Percentiles rank a stretch among this genome's conserved stretches.
phyloP scores from a whole-genome alignment of 2,797 vertebrate species.

The Iguana delicatissima region DNA sequence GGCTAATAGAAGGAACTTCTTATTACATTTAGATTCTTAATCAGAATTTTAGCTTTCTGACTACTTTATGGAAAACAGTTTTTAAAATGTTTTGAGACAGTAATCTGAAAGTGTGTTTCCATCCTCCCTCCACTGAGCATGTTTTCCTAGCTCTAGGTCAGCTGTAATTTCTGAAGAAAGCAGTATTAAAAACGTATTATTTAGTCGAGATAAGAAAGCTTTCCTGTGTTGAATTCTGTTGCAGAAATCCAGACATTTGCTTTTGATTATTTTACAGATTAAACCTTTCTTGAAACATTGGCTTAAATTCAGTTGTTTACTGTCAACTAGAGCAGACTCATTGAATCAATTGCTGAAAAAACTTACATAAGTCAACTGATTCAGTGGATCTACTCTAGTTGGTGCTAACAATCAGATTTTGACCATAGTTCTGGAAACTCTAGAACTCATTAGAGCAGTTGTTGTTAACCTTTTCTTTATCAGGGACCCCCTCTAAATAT shows the following conservation, averaged over 20 bases:
- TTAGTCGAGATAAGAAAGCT: neutral
- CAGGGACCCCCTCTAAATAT: no score
- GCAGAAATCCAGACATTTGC: neutral
- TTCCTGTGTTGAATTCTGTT: neutral
- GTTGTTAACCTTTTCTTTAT: no score
- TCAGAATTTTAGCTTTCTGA: slow-evolving; percentile 50
- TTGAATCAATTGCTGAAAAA: no score
- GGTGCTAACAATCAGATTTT: no score
- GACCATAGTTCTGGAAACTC: neutral
- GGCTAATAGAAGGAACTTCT: slow-evolving; percentile 73
- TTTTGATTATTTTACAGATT: neutral
- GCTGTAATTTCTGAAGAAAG: neutral
- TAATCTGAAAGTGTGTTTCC: slow-evolving; percentile 31
- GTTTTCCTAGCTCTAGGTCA: neutral
- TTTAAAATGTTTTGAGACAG: slow-evolving; percentile 44
- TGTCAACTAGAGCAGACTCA: no score
- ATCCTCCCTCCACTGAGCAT: slow-evolving; percentile 16
- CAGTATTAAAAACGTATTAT: neutral
- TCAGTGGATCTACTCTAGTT: no score
- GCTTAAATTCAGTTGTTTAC: no score
- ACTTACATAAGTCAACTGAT: no score
- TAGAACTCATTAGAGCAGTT: neutral
- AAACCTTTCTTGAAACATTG: neutral
- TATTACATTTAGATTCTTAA: slow-evolving; percentile 70
- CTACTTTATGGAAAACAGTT: slow-evolving; percentile 54